Conservation (phyloP, 1,140 invertebrate genomes). For the Heliothis subflexa region DNA sequence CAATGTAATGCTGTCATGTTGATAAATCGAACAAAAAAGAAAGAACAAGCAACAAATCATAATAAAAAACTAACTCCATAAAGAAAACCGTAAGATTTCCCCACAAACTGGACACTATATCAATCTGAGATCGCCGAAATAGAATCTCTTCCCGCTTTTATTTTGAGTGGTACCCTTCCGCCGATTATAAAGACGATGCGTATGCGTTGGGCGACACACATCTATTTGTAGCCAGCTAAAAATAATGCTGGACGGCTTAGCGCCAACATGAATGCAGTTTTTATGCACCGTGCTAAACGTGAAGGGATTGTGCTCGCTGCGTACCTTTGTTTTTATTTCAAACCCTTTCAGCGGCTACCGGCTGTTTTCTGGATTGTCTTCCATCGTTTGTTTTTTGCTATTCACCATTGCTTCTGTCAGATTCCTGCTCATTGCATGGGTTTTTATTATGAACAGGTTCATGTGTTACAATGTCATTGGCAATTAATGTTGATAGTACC, state of each 20-base stretch:
- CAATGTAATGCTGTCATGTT: not conserved
- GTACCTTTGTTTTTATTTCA: constrained; percentile 12
- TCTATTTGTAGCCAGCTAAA: constrained; percentile 78
- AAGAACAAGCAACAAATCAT: not conserved
- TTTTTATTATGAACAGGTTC: too few relatives aligned
- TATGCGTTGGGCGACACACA: constrained; percentile 63
- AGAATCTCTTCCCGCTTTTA: constrained; percentile 44
- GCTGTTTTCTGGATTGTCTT: not conserved
- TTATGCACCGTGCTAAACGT: constrained; percentile 66
- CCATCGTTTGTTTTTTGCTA: not conserved
- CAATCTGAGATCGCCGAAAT: constrained; percentile 11
- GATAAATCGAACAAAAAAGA: not conserved
- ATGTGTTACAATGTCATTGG: too few relatives aligned
- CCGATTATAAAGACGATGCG: constrained; percentile 60
- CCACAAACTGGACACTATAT: constrained; percentile 6
- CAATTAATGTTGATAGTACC: too few relatives aligned
- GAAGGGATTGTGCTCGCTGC: constrained; percentile 18
- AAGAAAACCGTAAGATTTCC: not conserved
- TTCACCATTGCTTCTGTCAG: not conserved
- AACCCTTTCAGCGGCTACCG: not conserved
- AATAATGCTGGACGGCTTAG: constrained; percentile 67
- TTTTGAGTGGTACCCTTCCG: constrained; percentile 43
- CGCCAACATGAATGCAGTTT: constrained; percentile 74
- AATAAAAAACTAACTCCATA: not conserved
- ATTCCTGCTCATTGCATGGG: not conserved